Conservation (phyloP, 2,888 invertebrate species). For the Byasa hedistus region DNA sequence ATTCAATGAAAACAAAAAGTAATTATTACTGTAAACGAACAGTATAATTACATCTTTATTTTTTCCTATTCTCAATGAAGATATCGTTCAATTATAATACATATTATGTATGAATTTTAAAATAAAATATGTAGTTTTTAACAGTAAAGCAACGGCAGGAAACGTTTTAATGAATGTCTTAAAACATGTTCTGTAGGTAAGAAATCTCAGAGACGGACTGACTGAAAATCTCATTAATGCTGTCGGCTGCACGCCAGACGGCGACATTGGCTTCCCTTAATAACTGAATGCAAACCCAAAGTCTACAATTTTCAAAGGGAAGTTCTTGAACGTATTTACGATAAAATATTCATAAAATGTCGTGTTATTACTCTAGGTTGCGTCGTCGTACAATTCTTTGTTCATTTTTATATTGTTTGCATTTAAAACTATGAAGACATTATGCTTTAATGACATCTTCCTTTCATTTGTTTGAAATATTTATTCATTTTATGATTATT, state of each 20-base stretch:
- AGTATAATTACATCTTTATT: too few relatives aligned
- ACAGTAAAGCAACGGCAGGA: background rate
- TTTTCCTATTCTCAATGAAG: too few relatives aligned
- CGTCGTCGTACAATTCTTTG: background rate
- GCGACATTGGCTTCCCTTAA: background rate
- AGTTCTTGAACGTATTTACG: background rate
- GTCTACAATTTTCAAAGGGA: background rate
- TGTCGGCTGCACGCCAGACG: conserved; percentile 1
- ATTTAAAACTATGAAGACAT: background rate
- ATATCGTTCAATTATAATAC: too few relatives aligned
- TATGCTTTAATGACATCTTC: background rate
- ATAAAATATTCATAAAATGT: conserved; percentile 10
- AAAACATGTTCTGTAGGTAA: background rate
- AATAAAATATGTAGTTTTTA: too few relatives aligned
- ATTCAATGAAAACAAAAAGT: too few relatives aligned
- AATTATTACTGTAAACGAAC: too few relatives aligned
- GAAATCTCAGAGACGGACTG: background rate
- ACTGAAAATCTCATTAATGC: conserved; percentile 16
- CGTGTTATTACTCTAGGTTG: background rate
- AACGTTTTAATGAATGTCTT: conserved; percentile 16
- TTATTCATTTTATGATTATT: background rate
- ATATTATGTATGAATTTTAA: background rate
- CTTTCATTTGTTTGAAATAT: background rate
- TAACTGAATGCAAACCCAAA: conserved; percentile 4
- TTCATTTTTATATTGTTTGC: conserved; percentile 1